phyloP scores from a whole-genome alignment of 2,888 invertebrate genomes.

The Nemoura dubitans region DNA sequence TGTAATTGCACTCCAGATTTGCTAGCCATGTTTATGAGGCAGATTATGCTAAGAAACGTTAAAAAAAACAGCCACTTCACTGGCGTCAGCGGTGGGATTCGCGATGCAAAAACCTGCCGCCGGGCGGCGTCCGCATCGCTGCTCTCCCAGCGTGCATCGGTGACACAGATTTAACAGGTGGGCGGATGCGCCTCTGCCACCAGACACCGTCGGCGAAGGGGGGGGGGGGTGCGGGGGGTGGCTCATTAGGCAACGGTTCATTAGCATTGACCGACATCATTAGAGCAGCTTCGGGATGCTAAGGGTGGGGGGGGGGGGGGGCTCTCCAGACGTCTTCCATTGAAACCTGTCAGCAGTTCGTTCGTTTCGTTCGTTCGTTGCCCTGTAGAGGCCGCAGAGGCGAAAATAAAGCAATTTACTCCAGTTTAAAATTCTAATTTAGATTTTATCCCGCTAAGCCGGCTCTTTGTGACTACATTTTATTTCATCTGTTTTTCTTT shows the following conservation, averaged over 20 bases:
- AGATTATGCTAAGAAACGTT: too few species aligned
- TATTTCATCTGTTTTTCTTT: not conserved
- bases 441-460: not conserved
- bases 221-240: not conserved
- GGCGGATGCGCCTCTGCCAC: not conserved
- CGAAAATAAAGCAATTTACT: not conserved
- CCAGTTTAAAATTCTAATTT: not conserved
- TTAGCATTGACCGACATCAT: slow-evolving; percentile 12
- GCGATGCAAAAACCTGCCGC: not conserved
- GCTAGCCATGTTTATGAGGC: too few species aligned
- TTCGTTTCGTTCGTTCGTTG: too few species aligned
- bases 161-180: not conserved
- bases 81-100: slow-evolving; percentile 4
- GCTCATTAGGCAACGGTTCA: not conserved
- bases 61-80: not conserved
- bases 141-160: not conserved
- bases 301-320: not conserved
- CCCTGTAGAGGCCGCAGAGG: not conserved
- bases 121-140: not conserved
- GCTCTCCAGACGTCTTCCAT: not conserved
- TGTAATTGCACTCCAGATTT: too few species aligned
- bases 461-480: not conserved
- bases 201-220: not conserved
- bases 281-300: not conserved
- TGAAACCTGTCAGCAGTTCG: not conserved